Evolutionary conservation across 2,888 invertebrate species (phyloP).

Genomic region (Drosophila testacea): DNA sequence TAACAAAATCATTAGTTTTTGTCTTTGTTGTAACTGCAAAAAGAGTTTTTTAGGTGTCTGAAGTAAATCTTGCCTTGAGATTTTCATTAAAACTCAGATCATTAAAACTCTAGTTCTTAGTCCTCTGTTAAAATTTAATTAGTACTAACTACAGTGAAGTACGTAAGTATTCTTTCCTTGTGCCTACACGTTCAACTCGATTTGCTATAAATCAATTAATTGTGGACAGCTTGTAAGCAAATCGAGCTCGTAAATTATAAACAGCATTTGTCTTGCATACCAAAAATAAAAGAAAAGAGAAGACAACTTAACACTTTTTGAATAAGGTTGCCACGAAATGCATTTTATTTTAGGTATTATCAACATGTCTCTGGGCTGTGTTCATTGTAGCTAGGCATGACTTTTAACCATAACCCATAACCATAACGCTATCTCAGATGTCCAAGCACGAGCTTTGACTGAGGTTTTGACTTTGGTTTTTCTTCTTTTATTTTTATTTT

Average conservation of each 20-base stretch:
- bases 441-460: slow-evolving; percentile 56
- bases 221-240: slow-evolving; percentile 62
- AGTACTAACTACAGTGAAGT: not conserved
- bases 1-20: not conserved
- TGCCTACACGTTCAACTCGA: slow-evolving; percentile 29
- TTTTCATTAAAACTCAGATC: not conserved
- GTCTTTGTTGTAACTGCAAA: not conserved
- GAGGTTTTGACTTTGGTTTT: slow-evolving; percentile 17
- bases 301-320: slow-evolving; percentile 15
- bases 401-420: slow-evolving; percentile 51
- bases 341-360: slow-evolving; percentile 52
- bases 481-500: slow-evolving; percentile 10
- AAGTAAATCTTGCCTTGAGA: not conserved
- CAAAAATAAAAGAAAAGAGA: slow-evolving; percentile 11
- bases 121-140: not conserved
- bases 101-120: not conserved
- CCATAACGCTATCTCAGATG: slow-evolving; percentile 61
- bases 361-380: slow-evolving; percentile 52
- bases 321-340: slow-evolving; percentile 43
- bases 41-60: not conserved
- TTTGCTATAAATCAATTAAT: slow-evolving; percentile 72
- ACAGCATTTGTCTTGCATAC: slow-evolving; percentile 60
- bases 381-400: slow-evolving; percentile 44
- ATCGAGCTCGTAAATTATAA: slow-evolving; percentile 75
- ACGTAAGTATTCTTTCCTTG: not conserved